Conservation (phyloP, 2,113 vertebrate genomes). For the Lasiurus borealis region DNA sequence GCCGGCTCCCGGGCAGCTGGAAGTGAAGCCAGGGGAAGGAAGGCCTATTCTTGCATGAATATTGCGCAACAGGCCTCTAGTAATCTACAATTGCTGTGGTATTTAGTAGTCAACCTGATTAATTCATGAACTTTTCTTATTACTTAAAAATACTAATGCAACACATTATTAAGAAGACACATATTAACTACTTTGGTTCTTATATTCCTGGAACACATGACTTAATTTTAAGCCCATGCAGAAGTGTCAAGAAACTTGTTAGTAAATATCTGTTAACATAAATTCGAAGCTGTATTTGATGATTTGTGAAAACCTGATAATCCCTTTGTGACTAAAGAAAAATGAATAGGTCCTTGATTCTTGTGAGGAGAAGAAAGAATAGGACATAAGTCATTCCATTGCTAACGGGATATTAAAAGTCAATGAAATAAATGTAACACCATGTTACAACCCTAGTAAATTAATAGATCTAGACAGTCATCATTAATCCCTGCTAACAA, state of each 20-base stretch:
- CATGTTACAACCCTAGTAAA: conserved; percentile 15
- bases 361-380: neutral
- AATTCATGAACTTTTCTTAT: conserved; percentile 15
- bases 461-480: neutral
- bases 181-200: neutral
- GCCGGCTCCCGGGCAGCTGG: too few species aligned
- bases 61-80: neutral
- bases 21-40: too few species aligned
- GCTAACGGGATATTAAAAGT: conserved; percentile 11
- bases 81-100: neutral
- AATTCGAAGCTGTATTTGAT: neutral
- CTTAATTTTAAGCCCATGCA: conserved; percentile 21
- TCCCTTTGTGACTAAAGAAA: conserved; percentile 4
- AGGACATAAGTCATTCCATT: neutral
- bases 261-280: conserved; percentile 36
- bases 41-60: too few species aligned
- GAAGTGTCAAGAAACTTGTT: neutral
- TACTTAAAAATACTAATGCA: conserved; percentile 27
- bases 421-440: conserved; percentile 23
- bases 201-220: neutral
- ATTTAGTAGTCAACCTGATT: neutral
- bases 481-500: neutral
- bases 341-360: neutral
- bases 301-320: neutral
- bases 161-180: conserved; percentile 6